A percentile compares a stretch with the other conserved stretches of the same genome.
Conservation (phyloP, 2,797 vertebrate species). For the Eospalax fontanierii region DNA sequence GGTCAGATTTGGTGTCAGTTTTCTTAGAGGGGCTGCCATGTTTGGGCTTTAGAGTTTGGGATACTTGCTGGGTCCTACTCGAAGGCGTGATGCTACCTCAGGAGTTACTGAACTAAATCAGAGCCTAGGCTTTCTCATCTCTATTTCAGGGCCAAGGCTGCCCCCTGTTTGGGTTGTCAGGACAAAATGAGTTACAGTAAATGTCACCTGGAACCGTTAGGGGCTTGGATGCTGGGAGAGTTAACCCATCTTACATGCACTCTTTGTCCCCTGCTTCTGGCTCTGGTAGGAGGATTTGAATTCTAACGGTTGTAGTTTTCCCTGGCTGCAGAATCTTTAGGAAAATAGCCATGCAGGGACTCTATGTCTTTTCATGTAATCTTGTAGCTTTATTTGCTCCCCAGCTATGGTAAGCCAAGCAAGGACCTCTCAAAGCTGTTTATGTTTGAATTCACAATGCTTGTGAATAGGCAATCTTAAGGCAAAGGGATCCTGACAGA, state of each 20-base stretch:
- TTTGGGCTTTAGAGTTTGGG: neutral
- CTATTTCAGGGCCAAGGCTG: neutral
- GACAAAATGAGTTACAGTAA: neutral
- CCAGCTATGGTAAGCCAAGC: neutral
- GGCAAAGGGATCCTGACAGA: neutral
- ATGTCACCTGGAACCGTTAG: neutral
- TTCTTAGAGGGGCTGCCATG: neutral
- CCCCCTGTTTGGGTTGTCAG: neutral
- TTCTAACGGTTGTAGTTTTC: neutral
- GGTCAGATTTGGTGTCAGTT: neutral
- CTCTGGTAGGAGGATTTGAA: neutral
- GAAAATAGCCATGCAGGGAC: neutral
- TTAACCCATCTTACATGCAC: neutral
- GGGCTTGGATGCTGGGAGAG: neutral
- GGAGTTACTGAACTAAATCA: neutral
- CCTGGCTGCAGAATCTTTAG: neutral
- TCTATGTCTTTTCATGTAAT: neutral
- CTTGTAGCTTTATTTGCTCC: neutral
- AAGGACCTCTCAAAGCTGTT: neutral
- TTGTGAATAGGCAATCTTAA: neutral
- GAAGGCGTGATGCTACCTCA: neutral
- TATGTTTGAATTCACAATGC: rapidly evolving
- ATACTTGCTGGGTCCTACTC: no score
- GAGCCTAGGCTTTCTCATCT: neutral
- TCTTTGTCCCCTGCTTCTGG: neutral